Evolutionary conservation across 2,113 vertebrate species (phyloP).

Genomic region (Catharus minimus): DNA sequence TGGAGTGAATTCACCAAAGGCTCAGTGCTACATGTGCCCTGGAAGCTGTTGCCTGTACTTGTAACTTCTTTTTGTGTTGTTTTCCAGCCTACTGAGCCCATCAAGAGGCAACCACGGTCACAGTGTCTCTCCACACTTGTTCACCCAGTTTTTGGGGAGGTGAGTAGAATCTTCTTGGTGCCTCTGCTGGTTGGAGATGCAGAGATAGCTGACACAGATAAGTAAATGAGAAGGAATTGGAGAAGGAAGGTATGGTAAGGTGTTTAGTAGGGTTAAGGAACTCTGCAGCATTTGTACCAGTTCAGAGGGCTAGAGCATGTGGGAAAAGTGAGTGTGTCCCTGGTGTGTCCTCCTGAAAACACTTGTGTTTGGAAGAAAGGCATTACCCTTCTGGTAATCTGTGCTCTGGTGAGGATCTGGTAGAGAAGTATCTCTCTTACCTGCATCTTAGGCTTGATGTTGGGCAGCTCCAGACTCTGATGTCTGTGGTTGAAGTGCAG

Average conservation of each 20-base stretch:
- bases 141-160: conserved; percentile 95
- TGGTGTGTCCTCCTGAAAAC: neutral
- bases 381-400: neutral
- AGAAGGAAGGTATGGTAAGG: neutral
- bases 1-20: neutral
- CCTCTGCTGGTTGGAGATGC: neutral
- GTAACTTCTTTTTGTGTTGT: neutral
- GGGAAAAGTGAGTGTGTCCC: neutral
- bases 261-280: neutral
- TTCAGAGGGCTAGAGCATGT: neutral
- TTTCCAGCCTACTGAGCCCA: conserved; percentile 77
- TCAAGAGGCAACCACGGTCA: conserved; percentile 92
- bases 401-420: neutral
- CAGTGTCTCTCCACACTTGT: conserved; percentile 93
- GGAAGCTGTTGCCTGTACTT: neutral
- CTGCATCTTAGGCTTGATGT: neutral
- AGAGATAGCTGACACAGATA: neutral
- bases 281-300: neutral
- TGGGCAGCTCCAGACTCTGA: neutral
- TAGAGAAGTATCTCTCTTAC: neutral
- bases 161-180: conserved; percentile 53
- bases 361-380: neutral
- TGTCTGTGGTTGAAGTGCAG: rapidly evolving
- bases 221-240: neutral
- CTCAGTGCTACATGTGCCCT: neutral